Conservation (phyloP, 2,888 invertebrate genomes). For the Pyrrhosoma nymphula region DNA sequence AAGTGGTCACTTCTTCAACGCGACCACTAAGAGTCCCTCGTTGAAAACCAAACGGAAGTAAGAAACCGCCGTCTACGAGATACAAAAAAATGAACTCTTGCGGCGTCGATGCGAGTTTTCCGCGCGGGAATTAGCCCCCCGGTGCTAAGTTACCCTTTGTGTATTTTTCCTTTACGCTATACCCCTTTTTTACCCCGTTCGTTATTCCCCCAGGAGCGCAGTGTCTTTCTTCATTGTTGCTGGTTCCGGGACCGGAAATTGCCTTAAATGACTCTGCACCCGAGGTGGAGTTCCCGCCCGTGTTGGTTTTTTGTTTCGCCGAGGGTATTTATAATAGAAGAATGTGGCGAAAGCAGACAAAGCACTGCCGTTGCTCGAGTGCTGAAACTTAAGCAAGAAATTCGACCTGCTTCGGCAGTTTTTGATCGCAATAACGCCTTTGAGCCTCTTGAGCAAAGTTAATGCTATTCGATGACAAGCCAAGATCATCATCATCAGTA, state of each 20-base stretch:
- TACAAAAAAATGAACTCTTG: background rate
- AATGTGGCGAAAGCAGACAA: background rate
- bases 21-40: background rate
- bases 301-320: background rate
- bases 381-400: background rate
- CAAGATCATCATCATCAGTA: too few species aligned
- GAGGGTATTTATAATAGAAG: background rate
- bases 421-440: background rate
- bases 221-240: conserved; percentile 14
- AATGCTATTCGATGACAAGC: too few species aligned
- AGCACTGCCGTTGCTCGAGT: background rate
- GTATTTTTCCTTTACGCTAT: background rate
- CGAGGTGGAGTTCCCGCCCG: background rate
- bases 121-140: background rate
- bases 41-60: background rate
- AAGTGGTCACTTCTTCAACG: background rate
- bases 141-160: background rate
- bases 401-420: background rate
- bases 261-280: background rate
- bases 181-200: background rate
- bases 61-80: background rate
- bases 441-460: too few species aligned
- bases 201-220: background rate
- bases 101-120: background rate
- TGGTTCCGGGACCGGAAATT: conserved; percentile 15